phyloP scores from a whole-genome alignment of 2,888 invertebrate species.

The Drosophila putrida region DNA sequence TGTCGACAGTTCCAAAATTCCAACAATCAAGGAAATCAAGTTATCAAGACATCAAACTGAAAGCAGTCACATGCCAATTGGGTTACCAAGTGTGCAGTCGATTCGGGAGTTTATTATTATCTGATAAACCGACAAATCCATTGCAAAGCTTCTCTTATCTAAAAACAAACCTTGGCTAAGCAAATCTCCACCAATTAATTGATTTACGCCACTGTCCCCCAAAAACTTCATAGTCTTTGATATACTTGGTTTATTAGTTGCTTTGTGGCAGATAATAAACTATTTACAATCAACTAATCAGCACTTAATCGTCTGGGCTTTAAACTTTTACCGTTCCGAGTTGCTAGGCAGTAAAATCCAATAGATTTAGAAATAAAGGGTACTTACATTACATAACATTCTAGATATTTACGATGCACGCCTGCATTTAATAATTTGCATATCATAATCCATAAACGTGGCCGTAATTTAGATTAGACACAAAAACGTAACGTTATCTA shows the following conservation, averaged over 20 bases:
- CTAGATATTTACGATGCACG: background rate
- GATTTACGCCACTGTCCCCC: conserved; percentile 43
- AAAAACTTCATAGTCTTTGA: conserved; percentile 9
- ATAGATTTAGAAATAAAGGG: conserved; percentile 1
- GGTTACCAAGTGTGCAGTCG: conserved; percentile 17
- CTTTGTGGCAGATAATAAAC: conserved; percentile 44
- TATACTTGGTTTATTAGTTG: conserved; percentile 22
- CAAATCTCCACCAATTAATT: conserved; percentile 60
- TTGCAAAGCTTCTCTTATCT: conserved; percentile 35
- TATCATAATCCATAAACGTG: conserved; percentile 41
- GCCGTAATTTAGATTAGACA: background rate
- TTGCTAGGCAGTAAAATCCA: conserved; percentile 49
- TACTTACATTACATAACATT: conserved; percentile 2
- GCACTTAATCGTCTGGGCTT: conserved; percentile 33
- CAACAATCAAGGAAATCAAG: conserved; percentile 42
- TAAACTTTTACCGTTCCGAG: conserved; percentile 13
- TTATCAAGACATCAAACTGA: conserved; percentile 21
- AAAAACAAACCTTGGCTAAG: conserved; percentile 3
- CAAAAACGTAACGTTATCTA: no score
- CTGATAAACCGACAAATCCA: conserved; percentile 58
- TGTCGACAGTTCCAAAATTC: conserved; percentile 12
- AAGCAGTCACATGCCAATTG: conserved; percentile 34
- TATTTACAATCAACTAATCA: conserved; percentile 61
- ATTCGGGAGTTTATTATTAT: conserved; percentile 30
- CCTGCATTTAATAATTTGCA: conserved; percentile 39